These are phyloP conservation scores for Eucidaris tribuloides DNA, from an alignment of 35 echinoderm and acorn worm species.

Conservation along the genomic window DNA sequence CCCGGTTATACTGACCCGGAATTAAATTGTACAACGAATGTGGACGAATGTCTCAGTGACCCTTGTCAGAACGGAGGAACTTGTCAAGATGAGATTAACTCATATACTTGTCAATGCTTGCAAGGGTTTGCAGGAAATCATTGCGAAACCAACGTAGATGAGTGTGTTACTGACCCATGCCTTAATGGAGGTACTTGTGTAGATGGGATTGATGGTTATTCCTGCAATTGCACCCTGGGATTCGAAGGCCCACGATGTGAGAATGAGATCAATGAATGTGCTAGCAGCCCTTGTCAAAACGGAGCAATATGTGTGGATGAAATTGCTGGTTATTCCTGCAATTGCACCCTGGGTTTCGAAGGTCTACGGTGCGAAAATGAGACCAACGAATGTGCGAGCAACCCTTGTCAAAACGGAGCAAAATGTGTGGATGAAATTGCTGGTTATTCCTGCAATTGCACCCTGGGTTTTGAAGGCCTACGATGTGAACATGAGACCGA, in stretches of 20 bases:
- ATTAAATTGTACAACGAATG: neutral
- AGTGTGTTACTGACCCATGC: constrained; percentile 28
- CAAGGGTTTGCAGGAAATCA: constrained; percentile 40
- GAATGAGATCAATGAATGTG: constrained; percentile 31
- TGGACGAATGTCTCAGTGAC: too few species aligned
- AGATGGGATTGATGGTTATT: constrained; percentile 22
- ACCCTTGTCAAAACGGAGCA: constrained; percentile 48
- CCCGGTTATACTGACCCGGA: neutral
- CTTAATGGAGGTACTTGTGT: constrained; percentile 17
- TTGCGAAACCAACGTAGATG: constrained; percentile 18
- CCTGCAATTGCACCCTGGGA: constrained; percentile 21
- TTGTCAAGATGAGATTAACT: constrained; percentile 48
- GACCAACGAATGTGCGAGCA: neutral
- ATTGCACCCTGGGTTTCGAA: constrained; percentile 18
- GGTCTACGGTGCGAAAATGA: constrained; percentile 9
- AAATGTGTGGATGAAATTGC: constrained; percentile 55
- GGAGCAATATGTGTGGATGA: constrained; percentile 48
- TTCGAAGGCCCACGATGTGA: constrained; percentile 43
- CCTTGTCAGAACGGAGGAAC: too few species aligned
- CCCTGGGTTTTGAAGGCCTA: constrained; percentile 51
- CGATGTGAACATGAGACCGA: constrained; percentile 51
- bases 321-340: constrained; percentile 55
- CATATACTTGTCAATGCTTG: constrained; percentile 49
- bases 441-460: constrained; percentile 64
- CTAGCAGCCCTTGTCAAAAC: constrained; percentile 43